Base-by-base conservation (phyloP, 2,888 invertebrate genomes). In the Epinotia bilunana region DNA sequence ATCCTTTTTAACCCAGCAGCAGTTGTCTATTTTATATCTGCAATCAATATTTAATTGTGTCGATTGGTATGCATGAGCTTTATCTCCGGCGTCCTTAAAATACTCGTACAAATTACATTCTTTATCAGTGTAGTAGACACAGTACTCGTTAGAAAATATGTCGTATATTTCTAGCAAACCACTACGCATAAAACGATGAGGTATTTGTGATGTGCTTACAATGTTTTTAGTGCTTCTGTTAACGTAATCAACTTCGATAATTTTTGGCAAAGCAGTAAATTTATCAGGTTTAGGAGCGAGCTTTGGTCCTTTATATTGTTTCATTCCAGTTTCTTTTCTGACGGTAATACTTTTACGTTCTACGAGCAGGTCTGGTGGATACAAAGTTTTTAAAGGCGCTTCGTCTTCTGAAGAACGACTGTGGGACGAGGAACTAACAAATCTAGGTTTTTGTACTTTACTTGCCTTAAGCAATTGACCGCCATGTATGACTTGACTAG, bases 1-100 rank as follows among this genome's bases (percentile, higher is more conserved):
- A 46, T 75, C 65, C 39, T 65, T 75, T 16, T 55, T 53, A 43
- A 65, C 61, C 74, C 74, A 75, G 64, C 74, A 75, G 28, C 74
- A 75, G 55, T 46, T 71, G 16, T 20, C 16, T 33, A 74, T n/a
- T 68, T 5, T 16, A 60, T 20, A 53, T 2, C 18, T 39, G 3
- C 0, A 11, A n/a, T 58, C 64, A 57, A 20, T n/a, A 4, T n/a
- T 3, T 2, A 16, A 16, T 28, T 18, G 9, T 20, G n/a, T n/a
- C 4, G 33, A 5, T 58, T 58, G 18, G 43, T 53, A 49, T 46
- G n/a, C n/a, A 57, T 43, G 3, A n/a, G 13, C 3, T 11, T 43
- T 63, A 16, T 60, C 33, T 18, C 6, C 5, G 1, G 33, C 16
- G 39, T 39, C 64, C 60, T 23, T 60, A 18, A 58, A 74, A 39